Base-by-base conservation (phyloP, 2,888 invertebrate genomes). In the Sinhomidia bicolor region DNA sequence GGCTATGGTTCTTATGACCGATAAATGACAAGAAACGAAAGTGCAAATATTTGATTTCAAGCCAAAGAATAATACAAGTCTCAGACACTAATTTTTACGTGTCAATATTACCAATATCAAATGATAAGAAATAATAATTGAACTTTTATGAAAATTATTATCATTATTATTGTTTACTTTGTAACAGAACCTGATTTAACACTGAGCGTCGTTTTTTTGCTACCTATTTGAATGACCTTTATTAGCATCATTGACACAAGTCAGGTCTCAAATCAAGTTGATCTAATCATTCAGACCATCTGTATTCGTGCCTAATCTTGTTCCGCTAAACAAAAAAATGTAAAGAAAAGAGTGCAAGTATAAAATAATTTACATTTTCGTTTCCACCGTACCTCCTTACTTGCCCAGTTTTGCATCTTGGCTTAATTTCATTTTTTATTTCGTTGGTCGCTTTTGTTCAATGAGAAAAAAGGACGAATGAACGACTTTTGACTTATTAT, bases 211-310 rank as follows among this genome's bases (percentile, higher is more conserved):
- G n/a, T n/a, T n/a, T n/a, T n/a, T n/a, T n/a, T 54, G 54, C 54
- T 54, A 17, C 23, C 14, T 29, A 60, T 9, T 60, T n/a, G n/a
- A n/a, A n/a, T n/a, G n/a, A n/a, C n/a, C n/a, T n/a, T n/a, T n/a
- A n/a, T n/a, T n/a, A 47, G 14, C 23, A 60, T 29, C 26, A 29
- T 26, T 65, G 32, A 65, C 36, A 65, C 36, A 32, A 36, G 32
- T 65, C 32, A 36, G 10, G 32, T 65, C 36, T 17, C 32, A 65
- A 62, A 65, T 65, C 65, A 65, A 36, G 36, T 65, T 62, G 62
- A 2, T 57, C 9, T 57, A 65, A 65, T 65, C 65, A 65, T 65
- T 65, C 36, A 23, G 65, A 65, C 36, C 65, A 51, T 51, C 51
- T 51, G n/a, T 51, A n/a, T 6, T 17, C 51, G 17, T 51, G 17